A percentile compares a stretch with the other conserved stretches of the same genome.
phyloP scores from a whole-genome alignment of 1,140 invertebrate species.

The Orchesella cincta region DNA sequence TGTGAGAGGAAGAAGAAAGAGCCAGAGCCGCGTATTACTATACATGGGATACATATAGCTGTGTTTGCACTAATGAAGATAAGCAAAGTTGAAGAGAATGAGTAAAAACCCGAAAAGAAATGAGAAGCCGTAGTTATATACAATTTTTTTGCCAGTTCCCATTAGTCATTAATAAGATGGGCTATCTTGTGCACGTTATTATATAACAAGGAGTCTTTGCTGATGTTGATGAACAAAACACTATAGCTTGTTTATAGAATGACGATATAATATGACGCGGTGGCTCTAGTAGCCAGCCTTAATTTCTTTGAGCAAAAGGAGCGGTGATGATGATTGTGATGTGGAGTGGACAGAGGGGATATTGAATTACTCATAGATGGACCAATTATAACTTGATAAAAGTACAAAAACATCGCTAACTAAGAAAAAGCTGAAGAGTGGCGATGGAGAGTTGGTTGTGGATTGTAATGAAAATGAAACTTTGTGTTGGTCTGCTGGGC shows the following conservation, averaged over 20 bases:
- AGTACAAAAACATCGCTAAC: neutral
- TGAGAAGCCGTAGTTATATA: slow-evolving; percentile 12
- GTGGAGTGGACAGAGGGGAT: neutral
- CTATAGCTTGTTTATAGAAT: neutral
- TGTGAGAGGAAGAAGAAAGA: too few relatives aligned
- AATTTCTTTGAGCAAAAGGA: neutral
- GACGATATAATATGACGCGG: too few relatives aligned
- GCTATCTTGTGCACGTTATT: neutral
- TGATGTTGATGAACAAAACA: slow-evolving; percentile 17
- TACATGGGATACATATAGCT: too few relatives aligned
- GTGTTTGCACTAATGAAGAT: slow-evolving; percentile 26
- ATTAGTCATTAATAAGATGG: slow-evolving; percentile 22
- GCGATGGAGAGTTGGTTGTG: too few relatives aligned
- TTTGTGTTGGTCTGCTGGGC: too few relatives aligned
- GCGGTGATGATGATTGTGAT: neutral
- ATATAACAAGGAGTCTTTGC: neutral
- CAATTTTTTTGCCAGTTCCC: neutral
- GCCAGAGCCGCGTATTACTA: too few relatives aligned
- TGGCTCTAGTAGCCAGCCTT: too few relatives aligned
- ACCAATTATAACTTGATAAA: slow-evolving; percentile 27
- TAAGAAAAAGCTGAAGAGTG: slow-evolving; percentile 1
- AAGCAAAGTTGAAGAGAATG: slow-evolving; percentile 8
- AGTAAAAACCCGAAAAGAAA: neutral
- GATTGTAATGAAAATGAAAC: too few relatives aligned
- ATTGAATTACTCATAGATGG: slow-evolving; percentile 18